Conservation (phyloP, 1,140 invertebrate genomes). For the Drosophila sp. region DNA sequence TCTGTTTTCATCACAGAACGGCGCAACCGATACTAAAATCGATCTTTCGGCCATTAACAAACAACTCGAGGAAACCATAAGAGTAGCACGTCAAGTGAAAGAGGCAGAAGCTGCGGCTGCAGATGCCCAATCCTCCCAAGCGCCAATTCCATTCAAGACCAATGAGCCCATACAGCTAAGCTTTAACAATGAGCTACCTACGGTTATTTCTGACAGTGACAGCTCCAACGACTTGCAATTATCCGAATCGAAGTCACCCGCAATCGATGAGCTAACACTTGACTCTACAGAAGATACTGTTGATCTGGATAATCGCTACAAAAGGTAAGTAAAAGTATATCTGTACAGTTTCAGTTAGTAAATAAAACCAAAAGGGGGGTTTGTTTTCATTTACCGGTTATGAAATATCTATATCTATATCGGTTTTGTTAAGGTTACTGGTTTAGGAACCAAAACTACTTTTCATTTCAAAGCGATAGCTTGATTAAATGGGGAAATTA, state of each 20-base stretch:
- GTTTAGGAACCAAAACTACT: too few species aligned
- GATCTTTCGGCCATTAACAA: slow-evolving; percentile 83
- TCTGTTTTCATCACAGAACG: slow-evolving; percentile 60
- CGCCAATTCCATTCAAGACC: slow-evolving; percentile 68
- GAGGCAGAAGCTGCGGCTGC: slow-evolving; percentile 75
- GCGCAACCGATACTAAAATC: slow-evolving; percentile 80
- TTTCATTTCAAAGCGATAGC: too few species aligned
- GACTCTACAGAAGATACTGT: slow-evolving; percentile 87
- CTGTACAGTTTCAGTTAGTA: slow-evolving; percentile 8
- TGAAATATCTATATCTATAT: too few species aligned
- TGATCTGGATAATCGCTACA: slow-evolving; percentile 90
- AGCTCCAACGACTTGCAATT: slow-evolving; percentile 79
- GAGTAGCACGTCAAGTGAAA: slow-evolving; percentile 82
- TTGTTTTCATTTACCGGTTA: too few species aligned
- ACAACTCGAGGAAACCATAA: slow-evolving; percentile 83
- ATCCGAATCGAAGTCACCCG: slow-evolving; percentile 85
- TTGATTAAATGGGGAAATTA: too few species aligned
- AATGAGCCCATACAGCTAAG: slow-evolving; percentile 82
- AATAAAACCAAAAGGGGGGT: too few species aligned
- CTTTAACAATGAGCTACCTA: slow-evolving; percentile 84
- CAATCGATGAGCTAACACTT: slow-evolving; percentile 87
- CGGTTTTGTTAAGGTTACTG: too few species aligned
- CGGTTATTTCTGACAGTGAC: slow-evolving; percentile 24
- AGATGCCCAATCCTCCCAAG: slow-evolving; percentile 59
- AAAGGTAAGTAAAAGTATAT: slow-evolving; percentile 85